Evolutionary conservation across 2,797 vertebrate genomes (phyloP), one percentile per base, ranked within the genome.

Genomic region (Gobio occitaniae): DNA sequence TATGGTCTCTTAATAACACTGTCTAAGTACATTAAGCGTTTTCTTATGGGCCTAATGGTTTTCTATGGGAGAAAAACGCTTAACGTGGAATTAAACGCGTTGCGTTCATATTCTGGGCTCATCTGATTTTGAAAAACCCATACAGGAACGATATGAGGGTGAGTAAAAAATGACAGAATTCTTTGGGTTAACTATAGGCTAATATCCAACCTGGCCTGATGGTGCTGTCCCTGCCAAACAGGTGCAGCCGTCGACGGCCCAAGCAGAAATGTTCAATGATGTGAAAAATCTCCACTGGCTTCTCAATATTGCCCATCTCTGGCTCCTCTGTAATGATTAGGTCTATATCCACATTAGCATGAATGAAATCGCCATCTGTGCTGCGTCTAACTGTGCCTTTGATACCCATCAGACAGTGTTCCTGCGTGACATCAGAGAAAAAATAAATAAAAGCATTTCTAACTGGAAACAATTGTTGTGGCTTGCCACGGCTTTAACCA

Each of bases 361-460:
- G 98, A 91, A 99, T 99, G 91, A 99, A 99, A 91, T 99, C 98
- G 0, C 98, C 98, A 0, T 99, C 98, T 0, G 96, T 98, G 86
- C 98, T 99, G 82, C 98, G 94, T 4, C 97, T 96, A 52, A 99
- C 98, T 0, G 97, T 99, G 74, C 98, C 98, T 92, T 98, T 99
- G 89, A 99, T 99, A 77, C 98, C 98, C 98, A 99, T 99, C n/a
- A 99, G 95, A 92, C 98, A 99, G 89, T 99, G 98, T 86, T 99
- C 98, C 98, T 99, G 78, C 21, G 44, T 44, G 4, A 48, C 10
- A 7, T 21, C 41, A 19, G 44, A 11, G 2, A 29, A 54, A 17
- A 50, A 17, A 38, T 8, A 48, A 50, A 10, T 7, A 70, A 32
- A 38, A 19, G 36, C 17, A 69, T 66, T 16, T 65, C 29, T 56